Percentiles rank a stretch among this genome's conserved stretches.
These are phyloP conservation scores for Steinernema hermaphroditum DNA, from an alignment of 2,888 invertebrate genomes.

Conservation along the genomic window DNA sequence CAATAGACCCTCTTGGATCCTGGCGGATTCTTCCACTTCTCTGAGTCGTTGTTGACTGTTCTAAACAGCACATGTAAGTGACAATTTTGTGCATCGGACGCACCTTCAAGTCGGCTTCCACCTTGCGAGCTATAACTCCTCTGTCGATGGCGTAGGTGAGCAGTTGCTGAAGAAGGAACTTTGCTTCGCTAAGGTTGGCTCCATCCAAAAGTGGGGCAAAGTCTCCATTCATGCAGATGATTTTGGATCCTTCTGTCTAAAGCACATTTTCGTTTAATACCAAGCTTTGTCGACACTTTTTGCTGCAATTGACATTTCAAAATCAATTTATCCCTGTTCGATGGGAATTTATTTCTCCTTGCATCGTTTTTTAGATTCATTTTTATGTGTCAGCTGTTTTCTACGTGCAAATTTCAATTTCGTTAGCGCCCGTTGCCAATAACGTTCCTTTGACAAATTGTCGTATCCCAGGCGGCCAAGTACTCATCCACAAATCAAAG, in stretches of 20 bases:
- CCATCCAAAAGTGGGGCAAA: neutral
- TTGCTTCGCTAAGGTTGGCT: constrained; percentile 19
- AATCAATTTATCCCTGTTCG: too few species aligned
- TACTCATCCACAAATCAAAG: too few species aligned
- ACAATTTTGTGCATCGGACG: neutral
- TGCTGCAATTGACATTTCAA: too few species aligned
- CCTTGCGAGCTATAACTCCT: neutral
- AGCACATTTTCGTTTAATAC: too few species aligned
- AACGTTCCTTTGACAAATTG: too few species aligned
- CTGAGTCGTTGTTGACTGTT: constrained; percentile 1
- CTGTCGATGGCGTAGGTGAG: constrained; percentile 18
- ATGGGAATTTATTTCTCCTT: too few species aligned
- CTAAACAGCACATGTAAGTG: neutral
- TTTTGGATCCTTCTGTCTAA: neutral
- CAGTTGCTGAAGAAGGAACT: constrained; percentile 22
- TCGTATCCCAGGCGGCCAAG: too few species aligned
- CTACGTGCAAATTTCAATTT: too few species aligned
- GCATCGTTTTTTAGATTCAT: too few species aligned
- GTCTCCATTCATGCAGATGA: constrained; percentile 1
- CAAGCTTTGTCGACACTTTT: too few species aligned
- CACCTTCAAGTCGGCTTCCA: constrained; percentile 15
- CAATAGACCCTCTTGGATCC: constrained; percentile 10
- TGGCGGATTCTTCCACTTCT: constrained; percentile 6
- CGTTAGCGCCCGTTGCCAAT: too few species aligned
- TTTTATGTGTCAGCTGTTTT: too few species aligned